Base-by-base conservation (phyloP, 2,888 invertebrate genomes). In the Elmis aenea region DNA sequence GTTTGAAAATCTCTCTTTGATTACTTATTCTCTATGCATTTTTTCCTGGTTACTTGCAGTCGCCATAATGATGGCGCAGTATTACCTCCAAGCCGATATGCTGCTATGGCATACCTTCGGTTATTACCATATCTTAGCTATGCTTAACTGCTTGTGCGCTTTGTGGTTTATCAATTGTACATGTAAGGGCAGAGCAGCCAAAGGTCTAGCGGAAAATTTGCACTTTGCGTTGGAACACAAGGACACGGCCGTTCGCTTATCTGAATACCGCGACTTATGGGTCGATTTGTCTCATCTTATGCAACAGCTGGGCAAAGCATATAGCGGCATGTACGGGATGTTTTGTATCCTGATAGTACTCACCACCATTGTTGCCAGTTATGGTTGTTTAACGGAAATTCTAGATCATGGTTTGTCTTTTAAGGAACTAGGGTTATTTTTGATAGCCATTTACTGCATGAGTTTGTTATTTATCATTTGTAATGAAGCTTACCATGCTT, bases 281-380 rank as follows among this genome's bases (percentile, higher is more conserved):
- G 81, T 83, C 1, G 83, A 84, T 54, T 64, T 84, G 13, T 83
- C 83, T 2, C 82, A 83, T 49, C 81, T 83, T 81, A 83, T 83
- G 83, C 83, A 84, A 58, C 83, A 84, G 58, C 64, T 83, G 50
- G 83, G 81, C 67, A 68, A 78, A 26, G 83, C 83, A 0, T 84
- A 84, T 57, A 82, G 83, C 30, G 83, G 83, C 50, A 83, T 83
- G 83, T 84, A 84, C 48, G 81, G 81, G 5, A 80, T 84, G 60
- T 83, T 81, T 55, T 83, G 83, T 50, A 71, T 84, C 64, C 75
- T 84, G 2, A 81, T 84, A 33, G 76, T 83, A 58, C 76, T 84
- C 54, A 83, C 83, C 2, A 83, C 83, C 5, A 83, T 83, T 6
- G 81, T 83, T 26, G 83, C 83, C 2, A 70, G 79, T 3, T 84